phyloP scores from a whole-genome alignment of 2,888 invertebrate species.

The Syrista parreyssii region DNA sequence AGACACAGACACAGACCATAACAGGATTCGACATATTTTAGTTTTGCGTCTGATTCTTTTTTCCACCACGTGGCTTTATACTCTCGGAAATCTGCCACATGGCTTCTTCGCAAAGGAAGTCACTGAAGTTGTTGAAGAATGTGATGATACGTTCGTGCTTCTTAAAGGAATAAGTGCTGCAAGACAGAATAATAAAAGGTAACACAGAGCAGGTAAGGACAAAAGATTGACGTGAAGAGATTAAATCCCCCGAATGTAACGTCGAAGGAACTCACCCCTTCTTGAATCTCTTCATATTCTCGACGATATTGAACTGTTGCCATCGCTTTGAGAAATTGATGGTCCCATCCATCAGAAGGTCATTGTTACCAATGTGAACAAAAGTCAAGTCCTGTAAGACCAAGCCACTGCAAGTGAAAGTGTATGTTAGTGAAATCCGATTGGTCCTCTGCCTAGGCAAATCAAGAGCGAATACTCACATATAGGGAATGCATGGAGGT shows the following conservation, averaged over 20 bases:
- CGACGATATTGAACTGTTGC: constrained; percentile 98
- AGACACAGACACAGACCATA: constrained; percentile 41
- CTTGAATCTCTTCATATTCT: constrained; percentile 97
- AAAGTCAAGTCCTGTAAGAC: constrained; percentile 99
- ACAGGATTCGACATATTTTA: constrained; percentile 50
- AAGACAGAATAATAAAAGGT: constrained; percentile 46
- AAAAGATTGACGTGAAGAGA: neutral
- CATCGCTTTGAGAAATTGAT: constrained; percentile 98
- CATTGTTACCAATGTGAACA: constrained; percentile 97
- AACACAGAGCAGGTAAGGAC: constrained; percentile 13
- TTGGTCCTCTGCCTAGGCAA: constrained; percentile 5
- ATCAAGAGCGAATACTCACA: constrained; percentile 74
- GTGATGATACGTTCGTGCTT: constrained; percentile 93
- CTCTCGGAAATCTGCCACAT: constrained; percentile 99
- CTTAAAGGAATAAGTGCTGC: constrained; percentile 91
- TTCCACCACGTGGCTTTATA: constrained; percentile 89
- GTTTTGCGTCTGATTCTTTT: constrained; percentile 66
- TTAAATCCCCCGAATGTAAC: neutral
- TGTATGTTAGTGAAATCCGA: neutral
- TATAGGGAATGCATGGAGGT: constrained; percentile 99
- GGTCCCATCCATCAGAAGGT: constrained; percentile 85
- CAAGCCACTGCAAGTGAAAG: constrained; percentile 79
- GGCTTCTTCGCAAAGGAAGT: constrained; percentile 94
- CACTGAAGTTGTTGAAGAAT: constrained; percentile 97
- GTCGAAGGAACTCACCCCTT: constrained; percentile 79